These are phyloP conservation scores for Chaenocephalus aceratus DNA, from an alignment of 2,113 vertebrate genomes.

Conservation along the genomic window DNA sequence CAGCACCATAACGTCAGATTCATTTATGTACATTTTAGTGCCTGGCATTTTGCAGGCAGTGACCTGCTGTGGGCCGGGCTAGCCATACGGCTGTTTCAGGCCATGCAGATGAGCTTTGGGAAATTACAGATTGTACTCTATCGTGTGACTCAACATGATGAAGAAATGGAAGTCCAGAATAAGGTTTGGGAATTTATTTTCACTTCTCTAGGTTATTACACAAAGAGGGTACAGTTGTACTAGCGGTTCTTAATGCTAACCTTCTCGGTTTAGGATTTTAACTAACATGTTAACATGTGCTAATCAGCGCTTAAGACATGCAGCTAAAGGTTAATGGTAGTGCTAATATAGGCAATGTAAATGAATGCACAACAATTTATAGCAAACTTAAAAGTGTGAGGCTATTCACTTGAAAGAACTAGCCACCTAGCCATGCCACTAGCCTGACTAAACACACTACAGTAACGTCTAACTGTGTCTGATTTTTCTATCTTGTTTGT, in stretches of 20 bases:
- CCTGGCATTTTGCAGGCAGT: slow-evolving; percentile 95
- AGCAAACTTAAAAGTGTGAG: too few relatives aligned
- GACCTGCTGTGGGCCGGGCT: slow-evolving; percentile 95
- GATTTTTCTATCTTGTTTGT: background rate
- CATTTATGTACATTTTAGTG: slow-evolving; percentile 92
- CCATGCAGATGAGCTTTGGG: slow-evolving; percentile 87
- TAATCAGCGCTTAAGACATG: too few relatives aligned
- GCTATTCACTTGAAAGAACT: too few relatives aligned
- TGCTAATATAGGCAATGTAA: too few relatives aligned
- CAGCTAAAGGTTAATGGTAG: too few relatives aligned
- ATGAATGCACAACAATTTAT: too few relatives aligned
- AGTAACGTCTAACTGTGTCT: background rate
- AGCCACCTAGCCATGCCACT: background rate
- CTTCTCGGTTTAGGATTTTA: too few relatives aligned
- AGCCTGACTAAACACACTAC: background rate
- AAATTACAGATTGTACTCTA: slow-evolving; percentile 88
- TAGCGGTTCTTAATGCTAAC: background rate
- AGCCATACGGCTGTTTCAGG: slow-evolving; percentile 88
- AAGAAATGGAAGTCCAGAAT: slow-evolving; percentile 61
- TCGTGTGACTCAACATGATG: slow-evolving; percentile 78
- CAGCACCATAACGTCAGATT: slow-evolving; percentile 84
- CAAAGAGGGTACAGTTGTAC: background rate
- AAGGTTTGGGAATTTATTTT: slow-evolving; percentile 60
- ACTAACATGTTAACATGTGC: background rate
- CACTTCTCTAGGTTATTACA: background rate